Conservation (phyloP, 2,797 vertebrate species). For the Antrozous pallidus region DNA sequence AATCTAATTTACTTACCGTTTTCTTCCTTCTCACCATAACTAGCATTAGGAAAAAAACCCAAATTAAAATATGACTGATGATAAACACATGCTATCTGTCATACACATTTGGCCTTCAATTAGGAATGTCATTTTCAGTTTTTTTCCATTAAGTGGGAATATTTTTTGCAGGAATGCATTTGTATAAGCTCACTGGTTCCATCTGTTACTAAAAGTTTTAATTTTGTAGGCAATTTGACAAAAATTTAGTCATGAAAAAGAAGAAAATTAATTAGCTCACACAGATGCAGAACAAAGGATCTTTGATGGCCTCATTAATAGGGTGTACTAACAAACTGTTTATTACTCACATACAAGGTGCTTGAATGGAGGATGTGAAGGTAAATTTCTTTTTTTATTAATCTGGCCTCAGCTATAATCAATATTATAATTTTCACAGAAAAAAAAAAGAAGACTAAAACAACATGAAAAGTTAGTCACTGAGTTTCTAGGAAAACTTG, state of each 20-base stretch:
- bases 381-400: conserved; percentile 5
- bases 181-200: not conserved
- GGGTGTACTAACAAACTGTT: not conserved
- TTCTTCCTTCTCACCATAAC: not conserved
- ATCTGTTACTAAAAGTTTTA: not conserved
- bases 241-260: conserved; percentile 20
- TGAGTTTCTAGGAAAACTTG: not conserved
- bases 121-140: not conserved
- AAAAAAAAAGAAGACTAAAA: conserved; percentile 10
- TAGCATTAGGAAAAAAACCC: not conserved
- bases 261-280: conserved; percentile 7
- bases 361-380: not conserved
- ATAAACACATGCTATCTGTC: not conserved
- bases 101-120: not conserved
- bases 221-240: conserved; percentile 21
- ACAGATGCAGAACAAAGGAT: conserved; percentile 8
- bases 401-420: not conserved
- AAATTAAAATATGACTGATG: not conserved
- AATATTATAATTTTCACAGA: conserved; percentile 4
- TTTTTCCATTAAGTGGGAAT: not conserved
- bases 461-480: conserved; percentile 16
- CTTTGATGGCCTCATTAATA: not conserved
- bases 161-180: not conserved
- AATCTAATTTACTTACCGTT: not conserved
- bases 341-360: conserved; percentile 1